Conservation (phyloP, 2,797 vertebrate genomes). For the Masticophis lateralis region DNA sequence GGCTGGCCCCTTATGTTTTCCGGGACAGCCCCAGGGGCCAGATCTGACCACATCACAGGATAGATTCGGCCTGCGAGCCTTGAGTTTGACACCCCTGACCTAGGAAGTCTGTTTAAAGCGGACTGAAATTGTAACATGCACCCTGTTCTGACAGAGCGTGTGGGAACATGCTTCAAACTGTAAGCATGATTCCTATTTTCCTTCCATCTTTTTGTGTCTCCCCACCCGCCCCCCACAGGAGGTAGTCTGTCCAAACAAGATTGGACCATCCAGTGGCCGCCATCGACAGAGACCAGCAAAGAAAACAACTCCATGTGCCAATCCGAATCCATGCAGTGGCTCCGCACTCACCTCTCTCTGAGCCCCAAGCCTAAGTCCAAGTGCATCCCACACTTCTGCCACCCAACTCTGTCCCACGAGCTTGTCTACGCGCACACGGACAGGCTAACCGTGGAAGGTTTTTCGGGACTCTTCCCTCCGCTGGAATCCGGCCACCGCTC, state of each 20-base stretch:
- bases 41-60: too few species aligned
- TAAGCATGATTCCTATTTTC: background rate
- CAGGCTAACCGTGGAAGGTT: constrained; percentile 82
- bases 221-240: constrained; percentile 52
- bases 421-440: constrained; percentile 78
- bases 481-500: constrained; percentile 85
- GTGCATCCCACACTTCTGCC: constrained; percentile 86
- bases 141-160: too few species aligned
- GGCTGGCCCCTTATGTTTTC: too few species aligned
- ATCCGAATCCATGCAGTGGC: constrained; percentile 83
- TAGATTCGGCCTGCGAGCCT: too few species aligned
- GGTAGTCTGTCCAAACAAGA: constrained; percentile 92
- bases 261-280: constrained; percentile 97
- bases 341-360: constrained; percentile 85
- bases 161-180: background rate
- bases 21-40: too few species aligned
- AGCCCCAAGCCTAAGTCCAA: constrained; percentile 88
- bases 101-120: background rate
- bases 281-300: constrained; percentile 83
- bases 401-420: constrained; percentile 74
- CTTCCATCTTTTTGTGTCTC: background rate
- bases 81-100: too few species aligned
- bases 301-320: constrained; percentile 86
- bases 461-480: constrained; percentile 66
- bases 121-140: background rate